Evolutionary conservation across 2,888 invertebrate species (phyloP).

Genomic region (Esperia sulphurella): DNA sequence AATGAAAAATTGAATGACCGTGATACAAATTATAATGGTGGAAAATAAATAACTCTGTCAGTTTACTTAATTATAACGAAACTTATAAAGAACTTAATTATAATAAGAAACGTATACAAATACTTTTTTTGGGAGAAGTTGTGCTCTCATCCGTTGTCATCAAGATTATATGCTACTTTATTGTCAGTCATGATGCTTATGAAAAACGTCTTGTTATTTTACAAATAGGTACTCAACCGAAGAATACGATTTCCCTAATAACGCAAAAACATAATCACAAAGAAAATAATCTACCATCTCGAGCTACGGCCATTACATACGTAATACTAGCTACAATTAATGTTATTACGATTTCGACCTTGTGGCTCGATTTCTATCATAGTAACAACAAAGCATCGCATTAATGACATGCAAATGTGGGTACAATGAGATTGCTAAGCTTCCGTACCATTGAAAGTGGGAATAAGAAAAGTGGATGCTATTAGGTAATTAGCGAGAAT

Average conservation of each 20-base stretch:
- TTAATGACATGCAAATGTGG: conserved; percentile 68
- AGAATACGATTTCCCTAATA: conserved; percentile 10
- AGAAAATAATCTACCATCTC: conserved; percentile 32
- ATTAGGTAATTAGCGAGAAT: conserved; percentile 50
- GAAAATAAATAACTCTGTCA: too few relatives aligned
- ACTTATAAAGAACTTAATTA: too few relatives aligned
- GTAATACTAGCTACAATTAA: conserved; percentile 52
- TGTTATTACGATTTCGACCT: conserved; percentile 52
- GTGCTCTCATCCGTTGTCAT: too few relatives aligned
- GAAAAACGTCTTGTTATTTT: too few relatives aligned
- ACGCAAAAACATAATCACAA: conserved; percentile 10
- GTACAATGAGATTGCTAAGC: conserved; percentile 39
- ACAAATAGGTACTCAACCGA: neutral
- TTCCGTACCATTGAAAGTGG: conserved; percentile 71
- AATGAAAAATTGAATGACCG: too few relatives aligned
- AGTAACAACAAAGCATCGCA: conserved; percentile 51
- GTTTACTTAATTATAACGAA: too few relatives aligned
- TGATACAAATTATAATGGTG: too few relatives aligned
- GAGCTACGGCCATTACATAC: conserved; percentile 24
- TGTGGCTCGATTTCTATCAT: conserved; percentile 64
- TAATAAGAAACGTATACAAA: too few relatives aligned
- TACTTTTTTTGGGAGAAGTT: too few relatives aligned
- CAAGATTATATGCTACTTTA: too few relatives aligned
- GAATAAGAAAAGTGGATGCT: conserved; percentile 52
- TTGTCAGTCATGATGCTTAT: too few relatives aligned